phyloP scores from a whole-genome alignment of 2,113 vertebrate genomes.

The Centropristis striata region DNA sequence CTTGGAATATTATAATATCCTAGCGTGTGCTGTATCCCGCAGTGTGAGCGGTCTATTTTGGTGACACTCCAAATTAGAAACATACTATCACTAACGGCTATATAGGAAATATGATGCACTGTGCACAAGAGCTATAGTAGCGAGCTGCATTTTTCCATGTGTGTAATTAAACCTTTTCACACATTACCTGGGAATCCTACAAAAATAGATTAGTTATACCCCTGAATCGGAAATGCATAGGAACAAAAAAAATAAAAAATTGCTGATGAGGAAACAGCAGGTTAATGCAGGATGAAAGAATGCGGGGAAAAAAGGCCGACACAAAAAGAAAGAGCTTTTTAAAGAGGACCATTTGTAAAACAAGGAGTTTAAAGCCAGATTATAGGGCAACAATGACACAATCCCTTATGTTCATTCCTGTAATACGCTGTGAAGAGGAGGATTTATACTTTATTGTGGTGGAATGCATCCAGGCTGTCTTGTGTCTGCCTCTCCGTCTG shows the following conservation, averaged over 20 bases:
- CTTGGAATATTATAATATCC: constrained; percentile 63
- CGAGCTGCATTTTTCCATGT: background rate
- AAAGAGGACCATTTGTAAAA: constrained; percentile 84
- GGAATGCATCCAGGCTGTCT: constrained; percentile 75
- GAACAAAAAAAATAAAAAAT: constrained; percentile 43
- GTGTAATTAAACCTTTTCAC: constrained; percentile 17
- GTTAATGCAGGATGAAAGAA: constrained; percentile 78
- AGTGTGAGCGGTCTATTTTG: constrained; percentile 39
- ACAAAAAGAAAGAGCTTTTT: constrained; percentile 77
- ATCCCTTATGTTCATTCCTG: constrained; percentile 84
- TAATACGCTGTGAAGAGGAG: constrained; percentile 85
- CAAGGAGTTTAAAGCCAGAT: constrained; percentile 86
- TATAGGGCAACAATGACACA: constrained; percentile 85
- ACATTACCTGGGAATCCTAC: background rate
- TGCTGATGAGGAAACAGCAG: constrained; percentile 71
- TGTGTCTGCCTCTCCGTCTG: constrained; percentile 58
- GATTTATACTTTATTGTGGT: constrained; percentile 85
- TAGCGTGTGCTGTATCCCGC: constrained; percentile 24
- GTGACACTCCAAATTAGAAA: constrained; percentile 17
- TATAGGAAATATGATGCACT: constrained; percentile 9
- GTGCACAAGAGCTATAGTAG: background rate
- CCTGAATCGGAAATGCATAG: constrained; percentile 28
- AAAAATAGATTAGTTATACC: constrained; percentile 18
- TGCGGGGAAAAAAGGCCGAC: constrained; percentile 21
- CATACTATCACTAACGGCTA: constrained; percentile 1